phyloP scores from a whole-genome alignment of 2,113 vertebrate genomes.

The Onychostoma macrolepis region DNA sequence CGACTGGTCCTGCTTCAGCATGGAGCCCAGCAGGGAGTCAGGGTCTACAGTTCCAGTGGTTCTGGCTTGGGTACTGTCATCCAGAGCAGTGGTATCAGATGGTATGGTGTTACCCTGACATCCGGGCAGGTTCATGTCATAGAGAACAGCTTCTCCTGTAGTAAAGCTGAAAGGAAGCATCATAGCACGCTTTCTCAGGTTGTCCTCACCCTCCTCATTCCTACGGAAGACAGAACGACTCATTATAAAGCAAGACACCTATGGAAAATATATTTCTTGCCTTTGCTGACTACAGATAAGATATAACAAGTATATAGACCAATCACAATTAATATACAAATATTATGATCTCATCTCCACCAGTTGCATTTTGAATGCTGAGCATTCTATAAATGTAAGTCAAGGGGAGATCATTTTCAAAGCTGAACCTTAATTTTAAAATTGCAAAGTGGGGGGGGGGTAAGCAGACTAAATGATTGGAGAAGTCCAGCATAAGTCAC shows the following conservation, averaged over 20 bases:
- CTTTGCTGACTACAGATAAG: background rate
- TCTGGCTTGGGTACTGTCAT: slow-evolving; percentile 50
- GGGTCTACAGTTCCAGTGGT: slow-evolving; percentile 71
- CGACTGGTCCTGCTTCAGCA: slow-evolving; percentile 82
- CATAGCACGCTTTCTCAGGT: slow-evolving; percentile 78
- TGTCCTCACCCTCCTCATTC: slow-evolving; percentile 83
- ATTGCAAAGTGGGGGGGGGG: too few relatives aligned
- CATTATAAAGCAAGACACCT: background rate
- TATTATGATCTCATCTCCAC: too few relatives aligned
- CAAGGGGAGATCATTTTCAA: too few relatives aligned
- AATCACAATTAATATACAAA: too few relatives aligned
- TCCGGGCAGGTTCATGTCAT: slow-evolving; percentile 71
- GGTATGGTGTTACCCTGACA: slow-evolving; percentile 64
- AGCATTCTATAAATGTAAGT: too few relatives aligned
- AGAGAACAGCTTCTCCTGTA: slow-evolving; percentile 84
- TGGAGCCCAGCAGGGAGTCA: slow-evolving; percentile 73
- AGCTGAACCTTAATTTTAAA: too few relatives aligned
- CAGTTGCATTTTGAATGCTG: too few relatives aligned
- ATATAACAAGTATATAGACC: too few relatives aligned
- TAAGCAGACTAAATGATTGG: too few relatives aligned
- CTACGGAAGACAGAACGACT: slow-evolving; percentile 63
- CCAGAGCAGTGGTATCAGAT: slow-evolving; percentile 60
- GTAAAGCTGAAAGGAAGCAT: slow-evolving; percentile 83
- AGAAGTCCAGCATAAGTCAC: too few relatives aligned
- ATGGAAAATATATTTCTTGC: background rate